These are phyloP conservation scores for Ctenodactylus gundi DNA, from an alignment of 2,113 vertebrate genomes.

Conservation along the genomic window DNA sequence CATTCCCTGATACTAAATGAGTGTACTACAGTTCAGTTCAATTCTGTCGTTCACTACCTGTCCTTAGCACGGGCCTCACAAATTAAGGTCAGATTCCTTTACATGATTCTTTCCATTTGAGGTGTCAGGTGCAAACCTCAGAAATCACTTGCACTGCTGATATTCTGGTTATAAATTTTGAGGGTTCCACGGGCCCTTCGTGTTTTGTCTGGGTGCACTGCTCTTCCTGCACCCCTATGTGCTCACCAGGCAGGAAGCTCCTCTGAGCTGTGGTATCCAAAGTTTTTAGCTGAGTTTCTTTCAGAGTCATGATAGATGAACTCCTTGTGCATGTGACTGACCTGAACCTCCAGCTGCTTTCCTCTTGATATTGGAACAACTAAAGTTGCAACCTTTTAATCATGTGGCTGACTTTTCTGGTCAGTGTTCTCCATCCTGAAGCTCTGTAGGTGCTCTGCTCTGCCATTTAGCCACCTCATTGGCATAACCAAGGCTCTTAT, in stretches of 20 bases:
- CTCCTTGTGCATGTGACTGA: background rate
- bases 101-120: background rate
- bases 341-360: background rate
- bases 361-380: no score
- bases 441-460: background rate
- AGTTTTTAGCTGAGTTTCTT: background rate
- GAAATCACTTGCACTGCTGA: background rate
- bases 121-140: background rate
- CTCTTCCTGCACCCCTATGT: background rate
- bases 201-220: background rate
- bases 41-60: background rate
- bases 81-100: background rate
- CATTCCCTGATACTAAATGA: background rate
- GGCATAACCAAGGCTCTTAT: background rate
- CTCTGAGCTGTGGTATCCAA: background rate
- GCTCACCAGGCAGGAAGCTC: background rate
- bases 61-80: background rate
- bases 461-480: background rate
- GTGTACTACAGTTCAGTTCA: background rate
- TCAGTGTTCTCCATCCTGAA: background rate
- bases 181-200: background rate
- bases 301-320: background rate
- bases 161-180: background rate
- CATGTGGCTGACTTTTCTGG: background rate
- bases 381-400: background rate